These are phyloP conservation scores for Podarcis lilfordi DNA, from an alignment of 2,797 vertebrate genomes.

Conservation along the genomic window DNA sequence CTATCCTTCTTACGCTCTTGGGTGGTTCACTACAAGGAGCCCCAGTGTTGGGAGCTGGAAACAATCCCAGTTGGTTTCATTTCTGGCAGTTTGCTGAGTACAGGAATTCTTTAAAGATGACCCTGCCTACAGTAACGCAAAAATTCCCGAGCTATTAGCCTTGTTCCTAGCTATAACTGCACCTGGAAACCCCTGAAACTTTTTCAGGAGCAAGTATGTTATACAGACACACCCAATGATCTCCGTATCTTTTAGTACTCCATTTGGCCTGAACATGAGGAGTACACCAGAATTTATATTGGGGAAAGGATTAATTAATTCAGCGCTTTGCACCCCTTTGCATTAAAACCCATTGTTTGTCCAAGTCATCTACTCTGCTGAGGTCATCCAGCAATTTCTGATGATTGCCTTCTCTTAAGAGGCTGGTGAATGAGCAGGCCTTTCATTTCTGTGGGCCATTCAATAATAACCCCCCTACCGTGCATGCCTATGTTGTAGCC, in stretches of 20 bases:
- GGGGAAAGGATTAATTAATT: constrained; percentile 36
- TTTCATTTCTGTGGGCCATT: constrained; percentile 43
- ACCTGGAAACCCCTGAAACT: not conserved
- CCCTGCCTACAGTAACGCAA: not conserved
- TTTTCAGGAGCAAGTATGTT: not conserved
- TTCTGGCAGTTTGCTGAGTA: not conserved
- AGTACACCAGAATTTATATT: fast-evolving
- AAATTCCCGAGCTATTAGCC: not conserved
- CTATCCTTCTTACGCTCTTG: not conserved
- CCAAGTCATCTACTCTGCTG: constrained; percentile 22
- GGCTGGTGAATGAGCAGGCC: constrained; percentile 42
- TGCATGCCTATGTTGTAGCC: constrained; percentile 25
- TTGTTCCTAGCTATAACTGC: not conserved
- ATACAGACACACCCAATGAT: not conserved
- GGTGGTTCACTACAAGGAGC: not conserved
- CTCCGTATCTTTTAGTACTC: not conserved
- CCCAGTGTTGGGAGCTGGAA: not conserved
- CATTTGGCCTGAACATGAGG: not conserved
- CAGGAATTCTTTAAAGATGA: not conserved
- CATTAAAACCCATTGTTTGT: constrained; percentile 28
- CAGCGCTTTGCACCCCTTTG: not conserved
- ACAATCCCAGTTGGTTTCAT: not conserved
- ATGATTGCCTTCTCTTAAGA: constrained; percentile 22
- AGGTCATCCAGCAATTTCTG: constrained; percentile 40
- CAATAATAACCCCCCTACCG: constrained; percentile 16